Evolutionary conservation across 2,113 vertebrate genomes (phyloP).

Genomic region (Varanus komodoensis): DNA sequence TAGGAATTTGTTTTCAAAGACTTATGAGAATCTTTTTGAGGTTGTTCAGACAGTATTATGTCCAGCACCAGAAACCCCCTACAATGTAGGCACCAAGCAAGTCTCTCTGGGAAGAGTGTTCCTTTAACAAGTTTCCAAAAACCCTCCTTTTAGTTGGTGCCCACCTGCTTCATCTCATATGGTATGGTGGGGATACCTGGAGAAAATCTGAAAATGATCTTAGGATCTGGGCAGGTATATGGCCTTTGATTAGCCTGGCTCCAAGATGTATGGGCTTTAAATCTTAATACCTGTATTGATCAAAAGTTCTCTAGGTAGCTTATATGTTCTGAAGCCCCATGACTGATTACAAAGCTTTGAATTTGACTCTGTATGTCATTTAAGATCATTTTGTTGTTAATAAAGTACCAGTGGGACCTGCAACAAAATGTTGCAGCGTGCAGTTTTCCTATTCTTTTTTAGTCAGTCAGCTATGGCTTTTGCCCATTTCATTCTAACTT

Average conservation of each 20-base stretch:
- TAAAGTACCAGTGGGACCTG: background rate
- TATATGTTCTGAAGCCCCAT: slow-evolving; percentile 40
- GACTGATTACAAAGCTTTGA: slow-evolving; percentile 30
- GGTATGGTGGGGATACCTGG: no score
- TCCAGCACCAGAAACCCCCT: no score
- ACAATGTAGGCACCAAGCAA: no score
- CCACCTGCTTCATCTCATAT: no score
- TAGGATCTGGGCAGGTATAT: no score
- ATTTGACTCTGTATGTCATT: slow-evolving; percentile 16
- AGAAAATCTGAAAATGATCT: no score
- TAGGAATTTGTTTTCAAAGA: background rate
- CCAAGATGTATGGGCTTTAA: no score
- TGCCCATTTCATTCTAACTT: background rate
- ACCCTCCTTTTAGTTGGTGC: no score
- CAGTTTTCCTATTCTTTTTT: background rate
- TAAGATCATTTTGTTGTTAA: background rate
- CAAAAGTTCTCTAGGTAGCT: background rate
- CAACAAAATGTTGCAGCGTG: background rate
- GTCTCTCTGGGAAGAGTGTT: no score
- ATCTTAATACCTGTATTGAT: background rate
- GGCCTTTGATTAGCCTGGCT: no score
- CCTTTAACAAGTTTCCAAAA: no score
- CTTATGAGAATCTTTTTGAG: background rate
- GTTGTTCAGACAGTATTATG: no score
- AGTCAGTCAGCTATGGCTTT: background rate